Base-by-base conservation (phyloP, 2,113 vertebrate genomes). In the Saimiri boliviensis region DNA sequence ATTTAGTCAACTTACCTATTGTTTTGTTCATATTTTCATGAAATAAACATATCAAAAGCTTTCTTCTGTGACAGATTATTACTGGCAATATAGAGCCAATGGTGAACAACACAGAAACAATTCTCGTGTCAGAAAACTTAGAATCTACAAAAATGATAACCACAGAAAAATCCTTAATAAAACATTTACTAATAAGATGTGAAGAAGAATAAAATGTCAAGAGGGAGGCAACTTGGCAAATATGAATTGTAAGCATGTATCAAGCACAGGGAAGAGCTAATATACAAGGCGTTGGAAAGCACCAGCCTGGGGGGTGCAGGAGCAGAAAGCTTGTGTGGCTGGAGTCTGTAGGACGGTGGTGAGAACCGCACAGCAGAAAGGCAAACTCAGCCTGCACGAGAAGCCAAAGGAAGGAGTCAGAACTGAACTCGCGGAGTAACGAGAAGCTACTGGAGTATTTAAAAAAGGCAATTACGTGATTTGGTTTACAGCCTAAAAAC, bases 351-450 rank as follows among this genome's bases (percentile, higher is more conserved):
- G 11, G 17, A 42, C 16, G 5, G 2, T 32, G 19, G 14, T 11
- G 19, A 87, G 70, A 32, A 30, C 4, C 14, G 8, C 30, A 11
- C 11, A 40, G 6, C 2, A 1, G 0, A 9, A 47, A 32, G 19
- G 47, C 4, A 4, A 13, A 58, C 9, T 8, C 6, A 9, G 27
- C 37, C 7, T 8, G 4, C 10, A 0, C 7, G 0, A 2, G 27
- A 9, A 60, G 30, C 8, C 45, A 0, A 68, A 88, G 21, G 13
- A 45, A 0, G 2, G 40, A 35, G 32, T 45, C 23, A 37, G 17
- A 17, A 16, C 1, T 49, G 42, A 52, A 14, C 27, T 4, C 5
- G 2, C 1, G 11, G 47, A 14, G 8, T 12, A 30, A 63, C 0
- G 10, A 16, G 49, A 63, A 30, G 70, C 25, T 8, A 7, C 0